A percentile compares a stretch with the other conserved stretches of the same genome.
Evolutionary conservation across 1,140 invertebrate genomes (phyloP).

Genomic region (Anastrepha obliqua): DNA sequence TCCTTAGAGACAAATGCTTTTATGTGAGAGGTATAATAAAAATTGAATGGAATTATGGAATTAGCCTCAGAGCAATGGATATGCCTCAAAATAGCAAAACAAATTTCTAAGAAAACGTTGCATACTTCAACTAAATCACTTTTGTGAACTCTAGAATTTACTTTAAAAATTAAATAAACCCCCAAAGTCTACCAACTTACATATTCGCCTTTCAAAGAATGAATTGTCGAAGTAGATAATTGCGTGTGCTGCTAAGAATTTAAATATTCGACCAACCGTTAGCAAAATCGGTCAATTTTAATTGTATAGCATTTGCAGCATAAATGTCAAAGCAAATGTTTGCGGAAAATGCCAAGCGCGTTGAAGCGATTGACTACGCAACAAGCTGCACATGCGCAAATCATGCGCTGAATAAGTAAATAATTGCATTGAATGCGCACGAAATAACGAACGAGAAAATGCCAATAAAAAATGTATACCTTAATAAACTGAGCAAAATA

Average conservation of each 20-base stretch:
- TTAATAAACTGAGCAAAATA: neutral
- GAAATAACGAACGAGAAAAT: neutral
- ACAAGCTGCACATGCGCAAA: neutral
- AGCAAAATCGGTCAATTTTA: slow-evolving; percentile 14
- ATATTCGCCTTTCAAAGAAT: neutral
- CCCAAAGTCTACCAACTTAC: too few species aligned
- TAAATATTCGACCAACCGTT: neutral
- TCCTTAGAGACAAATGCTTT: too few species aligned
- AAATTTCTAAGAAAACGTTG: too few species aligned
- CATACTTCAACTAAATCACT: too few species aligned
- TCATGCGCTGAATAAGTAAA: slow-evolving; percentile 32
- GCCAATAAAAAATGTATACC: neutral
- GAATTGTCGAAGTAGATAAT: neutral
- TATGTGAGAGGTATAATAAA: too few species aligned
- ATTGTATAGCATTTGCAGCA: neutral
- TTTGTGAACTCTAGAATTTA: too few species aligned
- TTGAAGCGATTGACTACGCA: neutral
- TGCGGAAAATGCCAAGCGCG: neutral
- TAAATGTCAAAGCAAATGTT: neutral
- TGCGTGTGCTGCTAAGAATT: neutral
- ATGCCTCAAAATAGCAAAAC: too few species aligned
- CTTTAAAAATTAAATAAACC: too few species aligned
- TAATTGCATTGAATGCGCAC: neutral
- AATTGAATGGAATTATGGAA: too few species aligned
- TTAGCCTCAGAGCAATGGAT: too few species aligned